A percentile compares a stretch with the other conserved stretches of the same genome.
Conservation (phyloP, 2,888 invertebrate genomes). For the Temnothorax ravouxi region DNA sequence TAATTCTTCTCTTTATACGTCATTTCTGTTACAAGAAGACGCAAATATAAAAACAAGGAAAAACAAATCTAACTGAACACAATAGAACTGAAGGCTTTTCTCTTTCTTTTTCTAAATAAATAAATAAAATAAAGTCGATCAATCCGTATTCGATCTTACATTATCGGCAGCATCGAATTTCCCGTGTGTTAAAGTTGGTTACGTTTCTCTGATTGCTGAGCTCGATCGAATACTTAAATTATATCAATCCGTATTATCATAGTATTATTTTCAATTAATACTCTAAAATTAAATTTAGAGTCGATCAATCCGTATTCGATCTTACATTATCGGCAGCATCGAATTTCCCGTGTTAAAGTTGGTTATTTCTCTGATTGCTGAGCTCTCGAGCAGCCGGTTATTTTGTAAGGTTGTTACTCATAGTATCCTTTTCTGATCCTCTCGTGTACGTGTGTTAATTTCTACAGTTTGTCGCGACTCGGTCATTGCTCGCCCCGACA, state of each 20-base stretch:
- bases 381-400: constrained; percentile 20
- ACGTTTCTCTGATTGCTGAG: neutral
- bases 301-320: neutral
- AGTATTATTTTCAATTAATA: too few relatives aligned
- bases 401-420: constrained; percentile 2
- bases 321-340: constrained; percentile 5
- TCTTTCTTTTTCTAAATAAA: too few relatives aligned
- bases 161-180: constrained; percentile 15
- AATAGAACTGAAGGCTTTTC: too few relatives aligned
- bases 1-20: too few relatives aligned
- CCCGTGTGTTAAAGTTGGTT: neutral
- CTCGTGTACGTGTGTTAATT: constrained; percentile 28
- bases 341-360: constrained; percentile 15
- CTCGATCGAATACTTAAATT: too few relatives aligned
- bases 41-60: too few relatives aligned
- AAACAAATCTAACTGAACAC: too few relatives aligned
- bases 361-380: neutral
- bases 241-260: too few relatives aligned
- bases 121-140: neutral
- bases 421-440: constrained; percentile 31
- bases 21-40: too few relatives aligned
- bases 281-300: too few relatives aligned
- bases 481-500: constrained; percentile 74
- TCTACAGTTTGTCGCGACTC: constrained; percentile 62
- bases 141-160: neutral